phyloP scores from a whole-genome alignment of 2,888 invertebrate genomes.

The Minunthozetes semirufus region DNA sequence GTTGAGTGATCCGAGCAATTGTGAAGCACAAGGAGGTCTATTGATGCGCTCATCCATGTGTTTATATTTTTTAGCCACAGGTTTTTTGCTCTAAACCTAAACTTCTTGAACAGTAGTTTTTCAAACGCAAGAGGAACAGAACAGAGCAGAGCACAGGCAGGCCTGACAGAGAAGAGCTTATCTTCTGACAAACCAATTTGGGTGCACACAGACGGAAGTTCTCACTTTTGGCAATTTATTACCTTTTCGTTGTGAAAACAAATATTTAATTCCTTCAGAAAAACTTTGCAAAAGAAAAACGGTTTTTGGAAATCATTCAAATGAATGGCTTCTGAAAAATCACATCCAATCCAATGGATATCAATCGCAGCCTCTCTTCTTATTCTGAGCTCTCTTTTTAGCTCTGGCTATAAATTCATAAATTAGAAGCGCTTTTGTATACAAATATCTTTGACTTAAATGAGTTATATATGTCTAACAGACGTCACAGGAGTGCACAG shows the following conservation, averaged over 20 bases:
- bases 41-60: slow-evolving; percentile 6
- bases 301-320: slow-evolving; percentile 14
- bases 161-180: neutral
- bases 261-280: slow-evolving; percentile 17
- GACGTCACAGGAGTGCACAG: neutral
- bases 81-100: slow-evolving; percentile 10
- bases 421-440: slow-evolving; percentile 14
- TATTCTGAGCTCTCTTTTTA: neutral
- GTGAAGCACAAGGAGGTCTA: slow-evolving; percentile 27
- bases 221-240: slow-evolving; percentile 26
- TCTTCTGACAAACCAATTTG: neutral
- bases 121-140: neutral
- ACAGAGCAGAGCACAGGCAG: neutral
- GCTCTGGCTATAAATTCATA: neutral
- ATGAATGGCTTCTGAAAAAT: neutral
- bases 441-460: slow-evolving; percentile 19
- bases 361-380: neutral
- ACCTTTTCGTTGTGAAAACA: slow-evolving; percentile 25
- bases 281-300: slow-evolving; percentile 10
- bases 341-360: neutral
- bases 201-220: slow-evolving; percentile 17
- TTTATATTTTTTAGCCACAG: slow-evolving; percentile 27
- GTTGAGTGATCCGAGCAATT: slow-evolving; percentile 2
- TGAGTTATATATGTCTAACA: slow-evolving; percentile 26
- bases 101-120: slow-evolving; percentile 5